Percentiles rank a stretch among this genome's conserved stretches.
phyloP scores from a whole-genome alignment of 2,888 invertebrate genomes.

The Nymphalis urticae region DNA sequence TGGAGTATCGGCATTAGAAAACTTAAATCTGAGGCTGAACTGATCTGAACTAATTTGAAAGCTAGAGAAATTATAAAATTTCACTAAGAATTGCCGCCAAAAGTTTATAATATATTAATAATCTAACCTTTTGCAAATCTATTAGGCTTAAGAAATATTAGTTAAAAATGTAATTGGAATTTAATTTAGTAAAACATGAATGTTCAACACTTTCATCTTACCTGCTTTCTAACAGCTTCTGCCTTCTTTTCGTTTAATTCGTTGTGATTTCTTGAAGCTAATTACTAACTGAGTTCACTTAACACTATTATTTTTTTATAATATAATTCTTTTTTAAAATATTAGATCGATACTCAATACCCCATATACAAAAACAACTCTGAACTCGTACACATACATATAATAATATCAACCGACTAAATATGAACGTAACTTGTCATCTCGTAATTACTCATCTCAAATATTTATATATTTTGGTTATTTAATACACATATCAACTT shows the following conservation, averaged over 20 bases:
- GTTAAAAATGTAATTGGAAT: neutral
- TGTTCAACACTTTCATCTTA: neutral
- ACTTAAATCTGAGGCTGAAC: no score
- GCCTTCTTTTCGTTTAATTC: neutral
- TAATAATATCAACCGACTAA: neutral
- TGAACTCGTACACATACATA: conserved; percentile 1
- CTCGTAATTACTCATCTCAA: conserved; percentile 1
- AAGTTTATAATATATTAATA: neutral
- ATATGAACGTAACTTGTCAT: conserved; percentile 2
- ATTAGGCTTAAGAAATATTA: neutral
- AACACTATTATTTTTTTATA: neutral
- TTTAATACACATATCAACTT: no score
- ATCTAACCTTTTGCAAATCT: neutral
- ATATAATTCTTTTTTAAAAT: neutral
- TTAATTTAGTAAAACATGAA: conserved; percentile 2
- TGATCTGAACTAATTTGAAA: neutral
- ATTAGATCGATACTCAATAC: conserved; percentile 28
- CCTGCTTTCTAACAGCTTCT: neutral
- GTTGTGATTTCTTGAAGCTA: neutral
- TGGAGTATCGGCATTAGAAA: no score
- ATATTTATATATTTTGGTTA: neutral
- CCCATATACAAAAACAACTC: conserved; percentile 30
- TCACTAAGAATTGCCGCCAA: no score
- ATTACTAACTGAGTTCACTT: conserved; percentile 2
- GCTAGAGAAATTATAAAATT: neutral